Conservation (phyloP, 2,797 vertebrate genomes). For the Schizopygopsis pylzovi region DNA sequence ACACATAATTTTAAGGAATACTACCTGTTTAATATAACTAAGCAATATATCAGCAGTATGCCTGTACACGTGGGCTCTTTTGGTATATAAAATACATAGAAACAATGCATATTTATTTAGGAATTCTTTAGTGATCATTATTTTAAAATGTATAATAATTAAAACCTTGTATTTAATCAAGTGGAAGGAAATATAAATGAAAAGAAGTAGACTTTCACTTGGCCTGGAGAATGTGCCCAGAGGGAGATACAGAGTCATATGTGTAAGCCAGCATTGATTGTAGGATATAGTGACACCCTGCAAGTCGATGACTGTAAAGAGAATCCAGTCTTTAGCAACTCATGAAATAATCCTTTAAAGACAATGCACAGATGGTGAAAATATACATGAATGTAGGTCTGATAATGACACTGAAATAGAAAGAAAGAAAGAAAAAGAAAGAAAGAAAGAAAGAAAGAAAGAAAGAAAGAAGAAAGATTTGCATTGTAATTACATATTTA, state of each 20-base stretch:
- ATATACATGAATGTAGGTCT: neutral
- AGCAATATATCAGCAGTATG: neutral
- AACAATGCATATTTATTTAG: neutral
- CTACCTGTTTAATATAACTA: neutral
- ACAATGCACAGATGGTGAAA: neutral
- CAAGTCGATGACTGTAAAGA: conserved; percentile 58
- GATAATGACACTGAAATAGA: neutral
- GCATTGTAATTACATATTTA: neutral
- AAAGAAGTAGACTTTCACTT: conserved; percentile 11
- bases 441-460: too few species aligned
- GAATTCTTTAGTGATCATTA: neutral
- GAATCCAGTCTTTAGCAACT: conserved; percentile 54
- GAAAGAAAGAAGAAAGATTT: too few species aligned
- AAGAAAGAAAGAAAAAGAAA: neutral
- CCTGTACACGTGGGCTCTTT: neutral
- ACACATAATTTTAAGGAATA: neutral
- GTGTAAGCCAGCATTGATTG: conserved; percentile 67
- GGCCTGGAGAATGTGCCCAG: conserved; percentile 10
- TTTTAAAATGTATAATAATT: neutral
- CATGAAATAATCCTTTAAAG: conserved; percentile 4
- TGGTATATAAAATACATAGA: neutral
- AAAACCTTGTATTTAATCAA: neutral
- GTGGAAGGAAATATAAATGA: neutral
- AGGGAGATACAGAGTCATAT: conserved; percentile 21
- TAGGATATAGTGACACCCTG: conserved; percentile 64